A percentile compares a stretch with the other conserved stretches of the same genome.
Conservation (phyloP, 2,113 vertebrate species). For the Lagenorhynchus albirostris region DNA sequence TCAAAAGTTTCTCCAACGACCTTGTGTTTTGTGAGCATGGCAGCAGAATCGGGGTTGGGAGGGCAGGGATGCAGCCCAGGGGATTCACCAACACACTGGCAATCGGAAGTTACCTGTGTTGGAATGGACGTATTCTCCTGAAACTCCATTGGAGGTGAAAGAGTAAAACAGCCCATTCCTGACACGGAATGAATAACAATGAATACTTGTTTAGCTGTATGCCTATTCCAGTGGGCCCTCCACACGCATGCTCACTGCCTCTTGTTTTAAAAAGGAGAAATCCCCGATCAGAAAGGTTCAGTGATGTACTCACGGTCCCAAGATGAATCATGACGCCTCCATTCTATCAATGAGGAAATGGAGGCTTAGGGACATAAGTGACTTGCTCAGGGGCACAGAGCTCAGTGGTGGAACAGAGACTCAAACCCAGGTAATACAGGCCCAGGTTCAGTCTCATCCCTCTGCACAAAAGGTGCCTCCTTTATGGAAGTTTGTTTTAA, state of each 20-base stretch:
- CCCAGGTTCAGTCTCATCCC: fast-evolving
- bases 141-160: not conserved
- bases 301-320: not conserved
- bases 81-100: fast-evolving
- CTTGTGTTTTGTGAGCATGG: not conserved
- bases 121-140: not conserved
- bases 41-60: not conserved
- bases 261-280: not conserved
- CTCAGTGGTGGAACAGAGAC: not conserved
- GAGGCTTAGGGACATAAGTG: not conserved
- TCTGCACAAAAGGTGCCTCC: not conserved
- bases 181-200: fast-evolving
- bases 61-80: not conserved
- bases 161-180: not conserved
- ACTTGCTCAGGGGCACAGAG: not conserved
- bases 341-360: not conserved
- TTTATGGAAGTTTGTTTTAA: not conserved
- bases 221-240: not conserved
- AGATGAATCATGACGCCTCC: not conserved
- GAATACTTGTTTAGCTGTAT: fast-evolving
- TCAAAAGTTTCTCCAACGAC: not conserved
- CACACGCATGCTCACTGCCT: not conserved
- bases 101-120: fast-evolving
- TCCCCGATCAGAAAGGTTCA: not conserved
- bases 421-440: not conserved